These are phyloP conservation scores for Galleria mellonella DNA, from an alignment of 1,140 invertebrate genomes.

Conservation along the genomic window DNA sequence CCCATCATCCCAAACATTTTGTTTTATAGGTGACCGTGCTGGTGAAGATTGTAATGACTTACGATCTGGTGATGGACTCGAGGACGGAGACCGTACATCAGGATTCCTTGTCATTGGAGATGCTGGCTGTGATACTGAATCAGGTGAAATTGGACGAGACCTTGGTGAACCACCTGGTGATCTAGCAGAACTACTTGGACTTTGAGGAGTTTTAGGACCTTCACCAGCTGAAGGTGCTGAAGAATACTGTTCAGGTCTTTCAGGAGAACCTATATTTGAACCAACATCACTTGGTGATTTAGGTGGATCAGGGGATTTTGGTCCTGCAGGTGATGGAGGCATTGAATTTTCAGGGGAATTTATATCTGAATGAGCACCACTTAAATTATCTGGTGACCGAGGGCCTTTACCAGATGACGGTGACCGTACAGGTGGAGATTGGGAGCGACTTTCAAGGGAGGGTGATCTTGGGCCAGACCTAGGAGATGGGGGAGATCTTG, in stretches of 20 bases:
- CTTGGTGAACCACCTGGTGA: slow-evolving; percentile 37
- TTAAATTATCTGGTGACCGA: slow-evolving; percentile 50
- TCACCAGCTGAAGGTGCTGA: slow-evolving; percentile 25
- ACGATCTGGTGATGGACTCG: slow-evolving; percentile 49
- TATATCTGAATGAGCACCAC: slow-evolving; percentile 57
- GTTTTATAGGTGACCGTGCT: slow-evolving; percentile 33
- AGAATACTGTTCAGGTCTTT: slow-evolving; percentile 31
- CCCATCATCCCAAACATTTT: slow-evolving; percentile 37
- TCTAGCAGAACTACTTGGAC: slow-evolving; percentile 37
- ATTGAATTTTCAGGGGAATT: slow-evolving; percentile 63
- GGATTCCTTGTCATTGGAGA: slow-evolving; percentile 26
- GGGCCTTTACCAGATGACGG: slow-evolving; percentile 23
- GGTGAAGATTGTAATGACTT: slow-evolving; percentile 35
- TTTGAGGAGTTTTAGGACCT: slow-evolving; percentile 46
- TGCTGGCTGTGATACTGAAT: slow-evolving; percentile 34
- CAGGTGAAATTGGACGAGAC: slow-evolving; percentile 45
- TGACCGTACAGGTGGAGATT: slow-evolving; percentile 30
- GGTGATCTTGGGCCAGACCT: slow-evolving; percentile 18
- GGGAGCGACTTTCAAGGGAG: slow-evolving; percentile 40
- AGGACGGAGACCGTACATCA: slow-evolving; percentile 18
- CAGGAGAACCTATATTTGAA: slow-evolving; percentile 48
- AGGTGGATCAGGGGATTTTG: slow-evolving; percentile 48
- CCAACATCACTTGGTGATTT: slow-evolving; percentile 54
- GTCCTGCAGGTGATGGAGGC: slow-evolving; percentile 41
- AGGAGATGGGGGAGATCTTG: slow-evolving; percentile 26